Percentiles rank a stretch among this genome's conserved stretches.
These are phyloP conservation scores for Hystrix cristata DNA, from an alignment of 2,113 vertebrate genomes.

Conservation along the genomic window DNA sequence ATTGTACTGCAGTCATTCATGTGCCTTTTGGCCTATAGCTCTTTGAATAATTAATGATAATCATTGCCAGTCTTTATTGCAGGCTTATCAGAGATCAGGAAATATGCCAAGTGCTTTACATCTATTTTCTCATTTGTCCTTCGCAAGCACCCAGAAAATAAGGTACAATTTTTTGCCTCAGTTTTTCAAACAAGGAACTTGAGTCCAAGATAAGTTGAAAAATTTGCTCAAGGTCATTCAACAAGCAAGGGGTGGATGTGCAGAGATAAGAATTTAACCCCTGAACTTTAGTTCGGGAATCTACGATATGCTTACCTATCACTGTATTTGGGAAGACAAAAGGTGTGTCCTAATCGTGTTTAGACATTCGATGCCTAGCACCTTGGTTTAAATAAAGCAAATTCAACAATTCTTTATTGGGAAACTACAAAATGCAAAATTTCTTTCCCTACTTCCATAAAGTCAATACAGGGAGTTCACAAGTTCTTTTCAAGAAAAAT, in stretches of 20 bases:
- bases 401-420: neutral
- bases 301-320: neutral
- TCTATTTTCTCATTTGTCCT: neutral
- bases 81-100: neutral
- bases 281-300: neutral
- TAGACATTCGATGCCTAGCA: neutral
- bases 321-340: neutral
- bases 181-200: neutral
- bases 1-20: neutral
- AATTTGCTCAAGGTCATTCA: neutral
- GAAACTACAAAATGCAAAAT: neutral
- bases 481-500: neutral
- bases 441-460: neutral
- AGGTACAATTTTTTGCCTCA: neutral
- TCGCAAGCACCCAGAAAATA: neutral
- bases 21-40: neutral
- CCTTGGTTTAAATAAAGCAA: neutral
- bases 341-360: neutral
- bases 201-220: neutral
- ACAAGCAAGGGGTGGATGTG: neutral
- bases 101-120: neutral
- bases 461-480: neutral
- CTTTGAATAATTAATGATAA: constrained; percentile 25
- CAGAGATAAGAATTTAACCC: neutral
- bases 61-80: neutral